These are phyloP conservation scores for Epizoanthus rinbou DNA, from an alignment of 92 coral and sea anemone species.

Conservation along the genomic window DNA sequence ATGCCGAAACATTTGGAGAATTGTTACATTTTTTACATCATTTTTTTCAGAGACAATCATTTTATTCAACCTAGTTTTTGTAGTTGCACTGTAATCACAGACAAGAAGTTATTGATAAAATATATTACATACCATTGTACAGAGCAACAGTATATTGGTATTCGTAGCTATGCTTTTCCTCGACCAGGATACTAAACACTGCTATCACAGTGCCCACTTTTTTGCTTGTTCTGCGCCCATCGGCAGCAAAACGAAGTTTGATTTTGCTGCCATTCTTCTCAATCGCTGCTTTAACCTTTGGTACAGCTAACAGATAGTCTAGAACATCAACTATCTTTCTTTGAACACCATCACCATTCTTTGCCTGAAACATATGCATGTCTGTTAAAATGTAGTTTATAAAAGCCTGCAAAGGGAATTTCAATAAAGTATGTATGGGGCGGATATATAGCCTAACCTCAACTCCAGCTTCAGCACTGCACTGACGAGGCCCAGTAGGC, in stretches of 20 bases:
- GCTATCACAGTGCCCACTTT: slow-evolving; percentile 64
- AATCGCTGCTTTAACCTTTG: not conserved
- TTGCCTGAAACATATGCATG: slow-evolving; percentile 50
- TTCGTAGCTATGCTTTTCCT: slow-evolving; percentile 40
- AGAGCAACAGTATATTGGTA: slow-evolving; percentile 61
- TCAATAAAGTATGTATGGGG: no score
- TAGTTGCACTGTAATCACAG: no score
- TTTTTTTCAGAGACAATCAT: no score
- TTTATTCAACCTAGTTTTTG: no score
- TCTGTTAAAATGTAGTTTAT: no score
- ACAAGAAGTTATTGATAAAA: no score
- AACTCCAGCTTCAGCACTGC: no score
- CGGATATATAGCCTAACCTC: no score
- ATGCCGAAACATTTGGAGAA: no score
- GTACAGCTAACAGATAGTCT: slow-evolving; percentile 2
- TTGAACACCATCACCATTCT: slow-evolving; percentile 47
- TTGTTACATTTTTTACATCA: no score
- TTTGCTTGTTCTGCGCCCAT: slow-evolving; percentile 57
- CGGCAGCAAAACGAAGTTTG: slow-evolving; percentile 62
- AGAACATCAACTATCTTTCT: slow-evolving; percentile 26
- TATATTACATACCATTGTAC: slow-evolving; percentile 22
- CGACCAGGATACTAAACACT: slow-evolving; percentile 56
- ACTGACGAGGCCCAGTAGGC: no score
- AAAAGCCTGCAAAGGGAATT: no score
- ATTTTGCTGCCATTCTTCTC: slow-evolving; percentile 25